These are phyloP conservation scores for Artemia sinica DNA, from an alignment of 2,888 invertebrate genomes.

Conservation along the genomic window DNA sequence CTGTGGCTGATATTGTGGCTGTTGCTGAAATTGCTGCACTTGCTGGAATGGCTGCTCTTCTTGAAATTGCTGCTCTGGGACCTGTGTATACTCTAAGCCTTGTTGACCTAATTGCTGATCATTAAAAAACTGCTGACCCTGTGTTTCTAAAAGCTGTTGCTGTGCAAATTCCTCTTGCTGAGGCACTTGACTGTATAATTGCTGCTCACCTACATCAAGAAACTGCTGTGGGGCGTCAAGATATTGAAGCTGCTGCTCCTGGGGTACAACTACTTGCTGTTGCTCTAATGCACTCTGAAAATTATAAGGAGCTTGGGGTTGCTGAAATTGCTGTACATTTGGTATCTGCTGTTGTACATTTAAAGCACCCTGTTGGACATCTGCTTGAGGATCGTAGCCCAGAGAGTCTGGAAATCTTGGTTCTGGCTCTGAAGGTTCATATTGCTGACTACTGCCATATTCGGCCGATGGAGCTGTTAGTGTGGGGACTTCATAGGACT, in stretches of 20 bases:
- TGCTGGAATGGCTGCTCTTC: no score
- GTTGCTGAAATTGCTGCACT: no score
- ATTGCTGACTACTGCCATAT: no score
- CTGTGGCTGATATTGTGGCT: no score
- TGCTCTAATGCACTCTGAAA: background rate
- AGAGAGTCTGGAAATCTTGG: constrained; percentile 4
- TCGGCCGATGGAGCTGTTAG: no score
- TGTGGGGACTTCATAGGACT: no score
- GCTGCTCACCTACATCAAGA: no score
- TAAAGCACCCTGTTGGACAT: background rate
- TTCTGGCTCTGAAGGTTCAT: background rate
- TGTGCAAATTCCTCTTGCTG: background rate
- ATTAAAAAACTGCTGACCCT: background rate
- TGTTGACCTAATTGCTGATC: no score
- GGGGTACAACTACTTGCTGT: background rate
- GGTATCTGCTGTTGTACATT: background rate
- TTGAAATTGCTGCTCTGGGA: no score
- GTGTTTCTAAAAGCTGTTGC: background rate
- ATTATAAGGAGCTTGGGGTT: background rate
- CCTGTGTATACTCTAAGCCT: no score
- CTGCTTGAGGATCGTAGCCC: background rate
- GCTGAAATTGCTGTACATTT: background rate
- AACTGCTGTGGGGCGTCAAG: no score
- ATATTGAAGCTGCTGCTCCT: background rate
- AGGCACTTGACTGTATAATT: no score